Percentiles rank a stretch among this genome's conserved stretches.
Conservation (phyloP, 2,113 vertebrate species). For the Rhinoderma darwinii region DNA sequence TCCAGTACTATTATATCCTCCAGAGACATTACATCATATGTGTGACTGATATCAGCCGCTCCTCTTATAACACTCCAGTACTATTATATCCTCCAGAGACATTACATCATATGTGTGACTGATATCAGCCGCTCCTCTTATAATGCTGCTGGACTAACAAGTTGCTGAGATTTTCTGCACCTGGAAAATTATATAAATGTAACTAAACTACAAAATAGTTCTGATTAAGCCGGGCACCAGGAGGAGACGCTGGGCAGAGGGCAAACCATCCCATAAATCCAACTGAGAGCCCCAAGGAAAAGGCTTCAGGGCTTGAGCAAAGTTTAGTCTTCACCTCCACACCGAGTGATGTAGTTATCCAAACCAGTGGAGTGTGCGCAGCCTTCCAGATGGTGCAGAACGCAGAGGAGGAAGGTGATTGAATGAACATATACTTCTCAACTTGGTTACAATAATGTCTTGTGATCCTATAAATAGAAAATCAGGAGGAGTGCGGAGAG, state of each 20-base stretch:
- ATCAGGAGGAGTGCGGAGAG: slow-evolving; percentile 27
- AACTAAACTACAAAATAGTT: no score
- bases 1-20: no score
- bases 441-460: slow-evolving; percentile 57
- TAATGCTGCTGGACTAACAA: no score
- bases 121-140: no score
- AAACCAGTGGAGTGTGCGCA: slow-evolving; percentile 1
- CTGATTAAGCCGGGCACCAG: background rate
- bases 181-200: no score
- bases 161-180: no score
- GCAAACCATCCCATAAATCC: background rate
- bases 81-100: no score
- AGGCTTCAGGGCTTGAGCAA: background rate
- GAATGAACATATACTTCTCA: slow-evolving; percentile 57
- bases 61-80: no score
- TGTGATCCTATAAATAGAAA: slow-evolving; percentile 58
- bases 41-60: no score
- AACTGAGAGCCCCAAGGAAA: background rate
- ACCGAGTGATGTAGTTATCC: slow-evolving; percentile 13
- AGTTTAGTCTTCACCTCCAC: slow-evolving; percentile 22
- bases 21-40: no score
- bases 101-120: no score
- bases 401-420: slow-evolving; percentile 53
- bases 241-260: background rate
- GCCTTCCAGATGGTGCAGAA: slow-evolving; percentile 55